Evolutionary conservation across 2,113 vertebrate species (phyloP).

Genomic region (Psettodes erumei): DNA sequence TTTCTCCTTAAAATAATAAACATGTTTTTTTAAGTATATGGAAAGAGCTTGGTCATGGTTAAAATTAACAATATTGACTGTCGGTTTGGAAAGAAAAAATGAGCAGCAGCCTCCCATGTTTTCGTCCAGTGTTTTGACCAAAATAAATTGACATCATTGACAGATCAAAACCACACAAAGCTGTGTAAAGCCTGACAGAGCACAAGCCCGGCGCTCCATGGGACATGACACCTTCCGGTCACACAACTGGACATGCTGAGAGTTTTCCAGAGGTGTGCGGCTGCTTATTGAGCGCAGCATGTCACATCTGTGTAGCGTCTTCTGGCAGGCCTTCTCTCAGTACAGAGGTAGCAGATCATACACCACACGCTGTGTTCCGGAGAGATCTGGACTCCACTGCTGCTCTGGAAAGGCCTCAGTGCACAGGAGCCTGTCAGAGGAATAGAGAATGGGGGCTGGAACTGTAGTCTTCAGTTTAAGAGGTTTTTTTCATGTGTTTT

Average conservation of each 20-base stretch:
- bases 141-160: background rate
- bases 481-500: background rate
- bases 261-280: background rate
- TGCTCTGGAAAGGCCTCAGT: conserved; percentile 73
- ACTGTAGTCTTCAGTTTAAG: too few species aligned
- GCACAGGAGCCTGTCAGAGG: conserved; percentile 76
- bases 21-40: too few species aligned
- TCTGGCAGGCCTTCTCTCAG: conserved; percentile 40
- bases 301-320: conserved; percentile 34
- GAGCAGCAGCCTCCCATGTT: too few species aligned
- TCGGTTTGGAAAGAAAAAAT: too few species aligned
- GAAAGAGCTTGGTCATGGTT: too few species aligned
- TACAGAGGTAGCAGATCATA: conserved; percentile 75
- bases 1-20: too few species aligned
- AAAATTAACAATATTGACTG: too few species aligned
- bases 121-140: too few species aligned
- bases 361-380: conserved; percentile 82
- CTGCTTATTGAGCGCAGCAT: conserved; percentile 6
- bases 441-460: background rate
- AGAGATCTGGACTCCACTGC: conserved; percentile 76
- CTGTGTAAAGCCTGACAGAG: background rate
- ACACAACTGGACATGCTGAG: background rate
- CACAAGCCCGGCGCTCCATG: background rate
- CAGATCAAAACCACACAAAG: background rate
- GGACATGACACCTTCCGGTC: conserved; percentile 5